These are phyloP conservation scores for Amblyjoppa proteus DNA, from an alignment of 2,888 invertebrate genomes.

Conservation along the genomic window DNA sequence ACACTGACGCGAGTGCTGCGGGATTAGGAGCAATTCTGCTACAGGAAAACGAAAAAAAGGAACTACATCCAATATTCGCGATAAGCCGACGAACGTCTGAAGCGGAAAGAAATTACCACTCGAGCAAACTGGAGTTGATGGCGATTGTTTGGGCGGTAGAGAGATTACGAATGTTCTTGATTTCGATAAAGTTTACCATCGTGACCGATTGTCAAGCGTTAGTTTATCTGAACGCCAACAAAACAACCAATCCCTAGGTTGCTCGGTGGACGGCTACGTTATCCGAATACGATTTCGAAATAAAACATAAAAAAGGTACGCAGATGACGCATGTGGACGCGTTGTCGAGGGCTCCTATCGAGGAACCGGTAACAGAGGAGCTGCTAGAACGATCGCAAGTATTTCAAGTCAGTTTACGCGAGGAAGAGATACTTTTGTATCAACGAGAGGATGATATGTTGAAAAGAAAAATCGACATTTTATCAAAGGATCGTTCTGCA, in stretches of 20 bases:
- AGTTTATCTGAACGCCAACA: constrained; percentile 35
- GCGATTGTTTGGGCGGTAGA: constrained; percentile 46
- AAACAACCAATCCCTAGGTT: constrained; percentile 36
- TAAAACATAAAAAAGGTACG: constrained; percentile 69
- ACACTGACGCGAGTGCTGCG: constrained; percentile 22
- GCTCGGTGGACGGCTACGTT: constrained; percentile 14
- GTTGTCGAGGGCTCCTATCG: constrained; percentile 63
- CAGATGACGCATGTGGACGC: constrained; percentile 69
- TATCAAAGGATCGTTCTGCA: not conserved
- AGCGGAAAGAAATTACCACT: constrained; percentile 28
- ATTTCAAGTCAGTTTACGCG: constrained; percentile 37
- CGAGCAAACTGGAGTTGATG: constrained; percentile 34
- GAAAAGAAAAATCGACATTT: not conserved
- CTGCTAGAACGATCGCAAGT: constrained; percentile 20
- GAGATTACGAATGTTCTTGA: constrained; percentile 42
- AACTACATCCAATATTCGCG: constrained; percentile 29
- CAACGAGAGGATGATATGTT: not conserved
- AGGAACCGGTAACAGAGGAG: constrained; percentile 39
- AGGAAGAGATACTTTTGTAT: constrained; percentile 11
- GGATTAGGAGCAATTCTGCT: constrained; percentile 32
- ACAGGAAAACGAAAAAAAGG: constrained; percentile 14
- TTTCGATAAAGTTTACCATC: constrained; percentile 66
- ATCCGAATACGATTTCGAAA: constrained; percentile 58
- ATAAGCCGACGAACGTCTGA: constrained; percentile 25
- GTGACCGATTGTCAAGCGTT: constrained; percentile 67